These are phyloP conservation scores for Microchrysa polita DNA, from an alignment of 2,888 invertebrate species.

Conservation along the genomic window DNA sequence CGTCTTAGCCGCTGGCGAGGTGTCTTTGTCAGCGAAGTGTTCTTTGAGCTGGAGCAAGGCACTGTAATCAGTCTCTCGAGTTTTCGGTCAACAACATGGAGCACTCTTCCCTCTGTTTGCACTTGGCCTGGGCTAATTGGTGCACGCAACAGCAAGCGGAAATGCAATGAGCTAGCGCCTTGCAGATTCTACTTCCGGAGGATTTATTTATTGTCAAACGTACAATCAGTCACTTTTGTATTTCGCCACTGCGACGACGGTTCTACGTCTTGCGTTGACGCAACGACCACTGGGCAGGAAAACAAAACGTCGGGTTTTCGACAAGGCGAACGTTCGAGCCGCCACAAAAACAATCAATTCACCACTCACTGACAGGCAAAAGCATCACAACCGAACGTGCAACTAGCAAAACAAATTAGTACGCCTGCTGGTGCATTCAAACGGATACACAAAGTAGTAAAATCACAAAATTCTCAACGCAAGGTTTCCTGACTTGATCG, in stretches of 20 bases:
- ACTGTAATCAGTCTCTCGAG: constrained; percentile 31
- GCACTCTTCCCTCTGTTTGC: neutral
- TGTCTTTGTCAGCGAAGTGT: neutral
- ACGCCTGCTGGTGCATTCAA: neutral
- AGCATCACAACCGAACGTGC: neutral
- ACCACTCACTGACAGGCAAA: neutral
- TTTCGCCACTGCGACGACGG: neutral
- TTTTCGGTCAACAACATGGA: neutral
- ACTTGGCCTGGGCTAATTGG: neutral
- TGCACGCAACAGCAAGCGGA: neutral
- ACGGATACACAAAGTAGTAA: neutral
- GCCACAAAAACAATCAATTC: neutral
- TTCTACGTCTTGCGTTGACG: constrained; percentile 22
- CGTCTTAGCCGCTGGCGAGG: neutral
- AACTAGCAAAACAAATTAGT: neutral
- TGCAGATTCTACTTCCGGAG: neutral
- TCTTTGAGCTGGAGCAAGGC: constrained; percentile 25
- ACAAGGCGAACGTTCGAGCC: neutral
- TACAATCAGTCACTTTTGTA: neutral
- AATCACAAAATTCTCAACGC: constrained; percentile 14
- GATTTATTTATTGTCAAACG: neutral
- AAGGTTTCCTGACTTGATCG: constrained; percentile 7
- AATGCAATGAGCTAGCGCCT: neutral
- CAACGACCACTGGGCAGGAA: constrained; percentile 10
- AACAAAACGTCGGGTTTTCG: constrained; percentile 22